A percentile compares a stretch with the other conserved stretches of the same genome.
phyloP scores from a whole-genome alignment of 2,113 vertebrate species.

The Tragelaphus imberbis region DNA sequence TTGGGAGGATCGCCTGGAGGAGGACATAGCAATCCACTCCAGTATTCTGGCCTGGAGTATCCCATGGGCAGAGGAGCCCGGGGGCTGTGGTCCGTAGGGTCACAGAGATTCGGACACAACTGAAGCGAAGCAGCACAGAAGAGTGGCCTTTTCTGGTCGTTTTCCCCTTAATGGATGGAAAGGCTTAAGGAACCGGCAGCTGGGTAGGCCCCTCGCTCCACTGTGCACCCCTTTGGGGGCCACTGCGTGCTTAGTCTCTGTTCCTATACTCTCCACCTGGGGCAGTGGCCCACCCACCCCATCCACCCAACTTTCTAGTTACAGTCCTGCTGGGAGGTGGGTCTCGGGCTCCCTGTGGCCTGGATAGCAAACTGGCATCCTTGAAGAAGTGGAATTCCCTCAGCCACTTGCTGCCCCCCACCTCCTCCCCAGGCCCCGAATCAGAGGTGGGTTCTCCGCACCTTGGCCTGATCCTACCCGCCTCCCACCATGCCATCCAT shows the following conservation, averaged over 20 bases:
- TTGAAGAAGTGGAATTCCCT: neutral
- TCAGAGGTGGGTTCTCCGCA: neutral
- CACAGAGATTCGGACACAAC: neutral
- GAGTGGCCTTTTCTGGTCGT: neutral
- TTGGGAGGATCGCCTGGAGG: neutral
- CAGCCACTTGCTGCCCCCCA: no score
- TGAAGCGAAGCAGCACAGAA: neutral
- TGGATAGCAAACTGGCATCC: neutral
- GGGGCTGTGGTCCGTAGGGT: neutral
- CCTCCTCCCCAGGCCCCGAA: neutral
- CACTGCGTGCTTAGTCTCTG: neutral
- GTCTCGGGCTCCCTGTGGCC: neutral
- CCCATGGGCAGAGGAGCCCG: neutral
- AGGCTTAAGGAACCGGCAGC: neutral
- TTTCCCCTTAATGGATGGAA: no score
- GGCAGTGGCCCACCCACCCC: neutral
- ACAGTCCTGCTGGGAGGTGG: rapidly evolving
- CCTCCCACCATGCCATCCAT: neutral
- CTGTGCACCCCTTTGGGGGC: neutral
- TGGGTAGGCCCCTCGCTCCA: neutral
- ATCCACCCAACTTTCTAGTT: neutral
- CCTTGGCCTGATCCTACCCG: neutral
- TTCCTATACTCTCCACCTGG: neutral
- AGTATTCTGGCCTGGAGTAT: neutral
- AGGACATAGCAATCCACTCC: neutral